Conservation (phyloP, 2,797 vertebrate genomes). For the Pelobates cultripes region DNA sequence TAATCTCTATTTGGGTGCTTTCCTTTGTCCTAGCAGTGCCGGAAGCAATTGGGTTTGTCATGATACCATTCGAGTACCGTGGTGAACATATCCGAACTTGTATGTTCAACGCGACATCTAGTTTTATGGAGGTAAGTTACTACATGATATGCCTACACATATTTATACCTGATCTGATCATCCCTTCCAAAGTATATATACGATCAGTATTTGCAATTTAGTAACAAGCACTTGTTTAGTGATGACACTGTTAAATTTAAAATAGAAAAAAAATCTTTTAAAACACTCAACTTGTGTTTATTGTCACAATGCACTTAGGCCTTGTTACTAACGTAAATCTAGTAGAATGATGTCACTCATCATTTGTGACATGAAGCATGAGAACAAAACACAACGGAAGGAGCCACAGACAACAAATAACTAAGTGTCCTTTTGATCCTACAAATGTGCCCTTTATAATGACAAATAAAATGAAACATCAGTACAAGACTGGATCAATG, state of each 20-base stretch:
- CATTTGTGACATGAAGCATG: background rate
- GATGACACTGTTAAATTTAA: no score
- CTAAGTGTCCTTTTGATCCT: background rate
- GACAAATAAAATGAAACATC: background rate
- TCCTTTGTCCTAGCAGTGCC: constrained; percentile 92
- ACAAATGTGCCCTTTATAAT: background rate
- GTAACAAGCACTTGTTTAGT: no score
- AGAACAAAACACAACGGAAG: background rate
- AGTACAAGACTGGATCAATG: background rate
- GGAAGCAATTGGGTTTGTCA: constrained; percentile 88
- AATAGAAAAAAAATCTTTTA: no score
- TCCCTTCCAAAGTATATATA: no score
- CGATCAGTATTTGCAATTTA: no score
- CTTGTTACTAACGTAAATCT: no score
- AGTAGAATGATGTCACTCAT: background rate
- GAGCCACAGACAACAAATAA: background rate
- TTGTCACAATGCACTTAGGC: no score
- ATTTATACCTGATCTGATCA: background rate
- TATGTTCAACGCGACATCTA: constrained; percentile 78
- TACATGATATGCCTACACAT: background rate
- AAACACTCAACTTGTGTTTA: no score
- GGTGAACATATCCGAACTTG: constrained; percentile 77
- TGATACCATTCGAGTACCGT: constrained; percentile 75
- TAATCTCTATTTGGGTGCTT: constrained; percentile 89
- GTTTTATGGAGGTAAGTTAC: constrained; percentile 79